Evolutionary conservation across 2,888 invertebrate genomes (phyloP), one percentile per base, ranked within the genome.

Genomic region (Agrilus mali): DNA sequence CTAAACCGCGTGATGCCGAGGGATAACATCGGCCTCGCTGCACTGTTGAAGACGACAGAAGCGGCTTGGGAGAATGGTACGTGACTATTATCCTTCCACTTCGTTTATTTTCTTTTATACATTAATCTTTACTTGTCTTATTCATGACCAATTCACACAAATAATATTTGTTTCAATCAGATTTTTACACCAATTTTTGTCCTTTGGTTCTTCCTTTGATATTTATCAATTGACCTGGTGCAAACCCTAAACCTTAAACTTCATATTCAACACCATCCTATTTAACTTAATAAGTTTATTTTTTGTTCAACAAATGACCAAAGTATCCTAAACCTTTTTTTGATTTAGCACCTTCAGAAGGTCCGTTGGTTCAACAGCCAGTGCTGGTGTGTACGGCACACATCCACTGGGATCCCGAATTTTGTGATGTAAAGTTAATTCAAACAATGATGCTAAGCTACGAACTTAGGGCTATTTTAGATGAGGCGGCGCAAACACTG

Each of bases 331-430:
- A 27, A 10, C 4, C 2, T 8, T 45, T 38, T 2, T n/a, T 36
- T 42, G 40, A 2, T 50, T 37, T 40, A 62, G 63, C 60, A 58
- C 83, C 86, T 41, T 72, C 79, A 8, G 88, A 92, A 61, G 76
- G 81, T 53, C 78, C 77, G 49, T 82, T 80, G 70, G 74, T 82
- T 53, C 80, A 80, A 54, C 89, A 90, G 63, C 89, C 90, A 15
- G 75, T 98, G 48, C 72, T 97, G 47, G 94, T 98, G 41, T 95
- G 96, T 68, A 98, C 96, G 27, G 96, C 97, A 32, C 98, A 98
- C 70, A 93, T 98, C 57, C 97, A 98, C 68, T 99, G 98, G 98
- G 97, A 99, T 74, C 98, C 98, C 0, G 96, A 98, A 71, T 97
- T 86, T 70, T 95, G 96, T 66, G 98, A 98, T 70, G 98, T 98